These are phyloP conservation scores for Trisateles emortualis DNA, from an alignment of 2,888 invertebrate species.

Conservation along the genomic window DNA sequence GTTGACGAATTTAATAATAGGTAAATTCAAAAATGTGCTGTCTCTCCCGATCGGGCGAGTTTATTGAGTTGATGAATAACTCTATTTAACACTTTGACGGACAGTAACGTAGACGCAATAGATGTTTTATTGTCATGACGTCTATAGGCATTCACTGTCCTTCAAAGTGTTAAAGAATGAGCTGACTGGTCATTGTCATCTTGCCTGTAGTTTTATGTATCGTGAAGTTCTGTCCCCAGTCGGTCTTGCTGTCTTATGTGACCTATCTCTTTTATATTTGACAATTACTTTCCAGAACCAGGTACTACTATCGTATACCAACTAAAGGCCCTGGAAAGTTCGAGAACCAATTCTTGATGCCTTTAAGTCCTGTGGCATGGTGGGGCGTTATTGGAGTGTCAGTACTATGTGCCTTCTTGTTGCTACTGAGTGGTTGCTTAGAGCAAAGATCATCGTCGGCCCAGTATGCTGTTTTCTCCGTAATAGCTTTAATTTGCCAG, in stretches of 20 bases:
- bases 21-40: too few relatives aligned
- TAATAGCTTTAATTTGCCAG: conserved; percentile 74
- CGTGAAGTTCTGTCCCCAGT: too few relatives aligned
- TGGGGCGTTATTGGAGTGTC: conserved; percentile 60
- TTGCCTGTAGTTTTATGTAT: too few relatives aligned
- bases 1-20: too few relatives aligned
- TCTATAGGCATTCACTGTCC: too few relatives aligned
- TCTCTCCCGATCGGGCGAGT: too few relatives aligned
- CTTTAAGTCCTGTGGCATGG: conserved; percentile 75
- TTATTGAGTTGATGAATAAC: too few relatives aligned
- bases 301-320: conserved; percentile 72
- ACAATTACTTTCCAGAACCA: conserved; percentile 53
- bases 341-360: conserved; percentile 80
- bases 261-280: background rate
- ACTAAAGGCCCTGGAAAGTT: conserved; percentile 69
- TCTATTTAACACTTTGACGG: too few relatives aligned
- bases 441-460: conserved; percentile 63
- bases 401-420: conserved; percentile 60
- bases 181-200: too few relatives aligned
- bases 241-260: background rate
- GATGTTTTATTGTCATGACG: too few relatives aligned
- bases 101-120: too few relatives aligned
- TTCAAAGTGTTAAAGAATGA: too few relatives aligned
- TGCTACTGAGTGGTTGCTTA: conserved; percentile 64
- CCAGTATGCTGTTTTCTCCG: conserved; percentile 73